These are phyloP conservation scores for Poecilia picta DNA, from an alignment of 2,797 vertebrate species.

Conservation along the genomic window DNA sequence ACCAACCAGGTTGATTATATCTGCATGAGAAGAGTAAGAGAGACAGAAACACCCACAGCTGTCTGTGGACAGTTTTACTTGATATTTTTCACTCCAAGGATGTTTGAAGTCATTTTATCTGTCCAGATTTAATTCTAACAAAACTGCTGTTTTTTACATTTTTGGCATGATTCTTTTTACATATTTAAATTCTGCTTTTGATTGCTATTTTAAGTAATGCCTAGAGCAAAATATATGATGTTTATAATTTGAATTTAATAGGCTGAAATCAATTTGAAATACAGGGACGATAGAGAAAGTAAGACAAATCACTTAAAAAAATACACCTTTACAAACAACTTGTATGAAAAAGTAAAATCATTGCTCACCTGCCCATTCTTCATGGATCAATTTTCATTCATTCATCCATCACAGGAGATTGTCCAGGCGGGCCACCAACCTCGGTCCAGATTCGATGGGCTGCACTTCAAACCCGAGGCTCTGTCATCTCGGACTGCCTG, in stretches of 20 bases:
- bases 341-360: background rate
- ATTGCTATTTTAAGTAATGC: no score
- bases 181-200: background rate
- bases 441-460: constrained; percentile 51
- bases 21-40: constrained; percentile 27
- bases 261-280: background rate
- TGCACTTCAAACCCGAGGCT: constrained; percentile 49
- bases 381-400: constrained; percentile 54
- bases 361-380: constrained; percentile 72
- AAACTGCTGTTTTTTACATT: background rate
- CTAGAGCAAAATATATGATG: background rate
- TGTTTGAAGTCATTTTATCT: background rate
- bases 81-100: background rate
- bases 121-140: background rate
- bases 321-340: background rate
- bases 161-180: background rate
- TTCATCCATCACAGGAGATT: constrained; percentile 52
- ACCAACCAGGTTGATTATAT: constrained; percentile 49
- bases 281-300: background rate
- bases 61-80: background rate
- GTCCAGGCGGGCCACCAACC: constrained; percentile 47
- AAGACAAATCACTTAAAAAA: background rate
- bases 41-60: constrained; percentile 3
- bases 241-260: background rate
- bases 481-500: constrained; percentile 64